These are phyloP conservation scores for Tigriopus californicus DNA, from an alignment of 2,888 invertebrate species.

Conservation along the genomic window DNA sequence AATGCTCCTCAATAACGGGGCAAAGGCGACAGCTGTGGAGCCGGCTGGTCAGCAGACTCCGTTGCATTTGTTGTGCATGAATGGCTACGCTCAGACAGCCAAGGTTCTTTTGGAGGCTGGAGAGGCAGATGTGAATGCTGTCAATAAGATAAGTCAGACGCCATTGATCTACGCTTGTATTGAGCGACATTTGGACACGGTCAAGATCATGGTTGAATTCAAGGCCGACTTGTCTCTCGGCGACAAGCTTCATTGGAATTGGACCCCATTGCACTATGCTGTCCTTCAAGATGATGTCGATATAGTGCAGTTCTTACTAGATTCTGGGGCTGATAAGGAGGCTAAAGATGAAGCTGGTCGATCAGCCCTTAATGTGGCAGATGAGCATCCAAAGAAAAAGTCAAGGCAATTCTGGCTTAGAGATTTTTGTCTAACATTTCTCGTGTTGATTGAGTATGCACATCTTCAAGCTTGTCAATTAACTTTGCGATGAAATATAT, in stretches of 20 bases:
- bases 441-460: no score
- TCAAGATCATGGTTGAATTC: background rate
- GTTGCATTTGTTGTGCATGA: background rate
- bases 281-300: background rate
- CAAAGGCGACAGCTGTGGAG: background rate
- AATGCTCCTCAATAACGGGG: background rate
- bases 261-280: background rate
- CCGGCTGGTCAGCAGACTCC: slow-evolving; percentile 1
- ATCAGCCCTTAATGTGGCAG: background rate
- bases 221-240: background rate
- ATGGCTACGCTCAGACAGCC: background rate
- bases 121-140: background rate
- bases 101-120: background rate
- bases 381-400: background rate
- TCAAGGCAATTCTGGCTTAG: background rate
- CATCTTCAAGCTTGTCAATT: no score
- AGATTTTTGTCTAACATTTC: no score
- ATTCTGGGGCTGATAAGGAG: background rate
- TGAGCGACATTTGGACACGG: slow-evolving; percentile 1
- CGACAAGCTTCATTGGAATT: background rate
- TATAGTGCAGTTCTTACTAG: background rate
- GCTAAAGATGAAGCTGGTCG: background rate
- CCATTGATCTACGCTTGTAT: slow-evolving; percentile 8
- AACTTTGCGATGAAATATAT: no score
- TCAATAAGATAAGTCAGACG: slow-evolving; percentile 5